Conservation (phyloP, 2,888 invertebrate species). For the Pyrgus malvae region DNA sequence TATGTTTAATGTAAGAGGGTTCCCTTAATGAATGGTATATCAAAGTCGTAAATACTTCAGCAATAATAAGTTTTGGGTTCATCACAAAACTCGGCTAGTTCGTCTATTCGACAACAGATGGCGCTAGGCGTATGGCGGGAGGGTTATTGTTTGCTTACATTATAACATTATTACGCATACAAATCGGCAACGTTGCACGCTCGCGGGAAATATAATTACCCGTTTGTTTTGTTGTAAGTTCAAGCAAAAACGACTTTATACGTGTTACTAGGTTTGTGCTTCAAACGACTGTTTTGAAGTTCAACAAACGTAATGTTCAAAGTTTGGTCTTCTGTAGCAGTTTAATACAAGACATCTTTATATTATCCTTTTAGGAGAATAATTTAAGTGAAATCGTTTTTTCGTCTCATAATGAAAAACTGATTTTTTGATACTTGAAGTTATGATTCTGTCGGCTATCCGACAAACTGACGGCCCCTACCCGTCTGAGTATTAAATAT, state of each 20-base stretch:
- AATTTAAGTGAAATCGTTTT: too few relatives aligned
- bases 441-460: too few relatives aligned
- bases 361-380: too few relatives aligned
- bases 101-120: slow-evolving; percentile 59
- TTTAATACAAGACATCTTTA: too few relatives aligned
- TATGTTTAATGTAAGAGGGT: too few relatives aligned
- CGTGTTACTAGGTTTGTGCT: slow-evolving; percentile 2
- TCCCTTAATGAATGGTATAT: too few relatives aligned
- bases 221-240: slow-evolving; percentile 15
- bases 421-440: too few relatives aligned
- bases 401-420: too few relatives aligned
- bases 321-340: too few relatives aligned
- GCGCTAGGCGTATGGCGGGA: slow-evolving; percentile 40
- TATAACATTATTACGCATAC: slow-evolving; percentile 11
- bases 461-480: too few relatives aligned
- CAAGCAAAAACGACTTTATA: slow-evolving; percentile 10
- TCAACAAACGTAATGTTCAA: slow-evolving; percentile 5
- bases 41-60: not conserved
- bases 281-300: not conserved
- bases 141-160: slow-evolving; percentile 12
- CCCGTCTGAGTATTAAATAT: too few relatives aligned
- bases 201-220: slow-evolving; percentile 10
- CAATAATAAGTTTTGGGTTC: not conserved
- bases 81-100: slow-evolving; percentile 35
- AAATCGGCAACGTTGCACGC: slow-evolving; percentile 2